Percentiles rank a stretch among this genome's conserved stretches.
These are phyloP conservation scores for Gymnoscelis rufifasciata DNA, from an alignment of 2,888 invertebrate genomes.

Conservation along the genomic window DNA sequence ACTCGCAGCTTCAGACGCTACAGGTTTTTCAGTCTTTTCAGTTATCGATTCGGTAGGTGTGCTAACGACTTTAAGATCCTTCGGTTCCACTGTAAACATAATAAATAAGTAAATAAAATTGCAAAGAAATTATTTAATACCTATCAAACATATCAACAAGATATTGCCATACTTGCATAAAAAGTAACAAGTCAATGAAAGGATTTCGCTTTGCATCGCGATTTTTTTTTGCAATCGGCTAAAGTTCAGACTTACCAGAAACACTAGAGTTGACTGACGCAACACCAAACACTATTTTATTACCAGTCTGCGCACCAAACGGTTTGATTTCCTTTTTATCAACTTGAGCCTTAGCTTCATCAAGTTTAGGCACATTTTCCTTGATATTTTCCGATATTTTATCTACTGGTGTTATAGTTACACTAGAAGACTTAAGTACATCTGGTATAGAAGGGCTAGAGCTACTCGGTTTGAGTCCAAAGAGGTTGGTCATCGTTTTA, in stretches of 20 bases:
- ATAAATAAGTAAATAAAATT: background rate
- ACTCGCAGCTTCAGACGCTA: conserved; percentile 28
- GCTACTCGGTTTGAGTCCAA: conserved; percentile 42
- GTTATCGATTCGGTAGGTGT: conserved; percentile 2
- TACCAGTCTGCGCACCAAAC: conserved; percentile 34
- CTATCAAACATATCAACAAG: too few relatives aligned
- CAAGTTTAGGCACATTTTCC: conserved; percentile 37
- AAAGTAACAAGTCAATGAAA: too few relatives aligned
- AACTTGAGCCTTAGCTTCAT: conserved; percentile 22
- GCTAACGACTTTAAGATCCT: conserved; percentile 30
- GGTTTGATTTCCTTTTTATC: conserved; percentile 48
- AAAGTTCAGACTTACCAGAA: conserved; percentile 41
- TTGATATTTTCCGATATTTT: conserved; percentile 42
- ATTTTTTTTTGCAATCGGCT: too few relatives aligned
- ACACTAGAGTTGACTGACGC: conserved; percentile 28
- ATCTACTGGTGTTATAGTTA: conserved; percentile 35
- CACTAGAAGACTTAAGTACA: conserved; percentile 34
- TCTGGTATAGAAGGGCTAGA: conserved; percentile 42
- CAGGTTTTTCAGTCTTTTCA: conserved; percentile 27
- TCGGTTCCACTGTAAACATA: conserved; percentile 28
- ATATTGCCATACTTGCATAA: too few relatives aligned
- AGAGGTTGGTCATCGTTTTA: conserved; percentile 51
- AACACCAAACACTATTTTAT: conserved; percentile 32
- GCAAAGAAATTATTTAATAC: too few relatives aligned
- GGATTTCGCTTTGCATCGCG: too few relatives aligned